Base-by-base conservation (phyloP, 2,113 vertebrate genomes). In the Rhynchopsitta pachyrhyncha region DNA sequence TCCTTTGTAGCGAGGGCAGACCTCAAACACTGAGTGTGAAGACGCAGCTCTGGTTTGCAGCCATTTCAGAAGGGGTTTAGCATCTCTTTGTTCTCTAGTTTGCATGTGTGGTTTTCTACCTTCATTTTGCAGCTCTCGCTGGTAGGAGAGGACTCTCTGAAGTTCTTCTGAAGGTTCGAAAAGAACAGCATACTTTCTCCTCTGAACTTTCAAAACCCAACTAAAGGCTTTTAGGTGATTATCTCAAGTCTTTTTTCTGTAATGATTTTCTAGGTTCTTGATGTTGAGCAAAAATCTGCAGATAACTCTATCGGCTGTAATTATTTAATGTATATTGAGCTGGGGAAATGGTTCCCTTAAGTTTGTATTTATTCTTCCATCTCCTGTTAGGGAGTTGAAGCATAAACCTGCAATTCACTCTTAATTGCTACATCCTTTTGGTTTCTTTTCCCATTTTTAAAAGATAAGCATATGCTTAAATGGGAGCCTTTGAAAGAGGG, bases 351-450 rank as follows among this genome's bases (percentile, higher is more conserved):
- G 90, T 91, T 95, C 75, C 90, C 42, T 96, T 86, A 89, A 75
- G 92, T 86, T 97, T 92, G 53, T 62, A 42, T 96, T 96, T 96
- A 91, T 77, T 90, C 86, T 84, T 86, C 88, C 77, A 89, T 96
- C 97, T 97, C 80, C 94, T 90, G 86, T 94, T 88, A 75, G 92
- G 60, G 70, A 78, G 86, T 95, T 87, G 80, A 68, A 69, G 44
- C 46, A 1, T 57, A 92, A 95, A 71, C 57, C 82, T 92, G 67
- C 80, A 92, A 19, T 91, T 87, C 91, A 88, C 44, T 71, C 86
- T 95, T 90, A 91, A 86, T 95, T 97, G 66, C 64, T 77, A 82
- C 62, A 95, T 90, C 60, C 67, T 96, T 88, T 86, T 97, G 82
- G 60, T 79, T 90, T 93, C 63, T 86, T 59, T 42, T 66, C 33